Evolutionary conservation across 2,888 invertebrate species (phyloP).

Genomic region (Leucophora obtusa): DNA sequence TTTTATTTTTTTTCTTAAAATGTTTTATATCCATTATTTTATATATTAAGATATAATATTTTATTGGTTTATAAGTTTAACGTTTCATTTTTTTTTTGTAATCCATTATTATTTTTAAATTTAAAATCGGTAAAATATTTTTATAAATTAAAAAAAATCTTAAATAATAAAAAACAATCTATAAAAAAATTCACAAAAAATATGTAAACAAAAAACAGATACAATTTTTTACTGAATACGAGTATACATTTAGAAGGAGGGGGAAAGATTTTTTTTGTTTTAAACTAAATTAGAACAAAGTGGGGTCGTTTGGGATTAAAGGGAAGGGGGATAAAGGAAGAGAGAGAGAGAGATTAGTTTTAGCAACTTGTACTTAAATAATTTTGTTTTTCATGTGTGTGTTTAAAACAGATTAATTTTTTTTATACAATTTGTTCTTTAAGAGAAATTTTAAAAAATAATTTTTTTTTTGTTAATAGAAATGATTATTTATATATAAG

Average conservation of each 20-base stretch:
- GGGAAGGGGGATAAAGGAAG: not conserved
- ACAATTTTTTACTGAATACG: constrained; percentile 48
- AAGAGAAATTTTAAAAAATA: not conserved
- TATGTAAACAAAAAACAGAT: constrained; percentile 35
- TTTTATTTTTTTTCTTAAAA: constrained; percentile 53
- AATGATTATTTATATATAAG: constrained; percentile 14
- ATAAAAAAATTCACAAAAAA: constrained; percentile 56
- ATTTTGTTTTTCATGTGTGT: constrained; percentile 10
- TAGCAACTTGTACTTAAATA: constrained; percentile 53
- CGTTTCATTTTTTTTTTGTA: constrained; percentile 68
- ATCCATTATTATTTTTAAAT: constrained; percentile 55
- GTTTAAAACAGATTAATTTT: constrained; percentile 12
- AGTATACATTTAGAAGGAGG: constrained; percentile 53
- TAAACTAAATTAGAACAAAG: constrained; percentile 32
- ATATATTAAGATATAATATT: constrained; percentile 78
- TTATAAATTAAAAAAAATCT: constrained; percentile 50
- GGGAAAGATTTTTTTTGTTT: not conserved
- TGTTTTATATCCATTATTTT: constrained; percentile 60
- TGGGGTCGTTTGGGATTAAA: not conserved
- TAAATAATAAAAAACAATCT: constrained; percentile 64
- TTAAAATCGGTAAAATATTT: constrained; percentile 55
- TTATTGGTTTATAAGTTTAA: constrained; percentile 70
- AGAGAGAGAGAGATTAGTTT: not conserved
- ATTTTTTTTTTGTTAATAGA: constrained; percentile 29
- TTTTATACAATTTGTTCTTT: constrained; percentile 45